Percentiles rank a stretch among this genome's conserved stretches.
Evolutionary conservation across 2,797 vertebrate species (phyloP).

Genomic region (Chelidonichthys spinosus): DNA sequence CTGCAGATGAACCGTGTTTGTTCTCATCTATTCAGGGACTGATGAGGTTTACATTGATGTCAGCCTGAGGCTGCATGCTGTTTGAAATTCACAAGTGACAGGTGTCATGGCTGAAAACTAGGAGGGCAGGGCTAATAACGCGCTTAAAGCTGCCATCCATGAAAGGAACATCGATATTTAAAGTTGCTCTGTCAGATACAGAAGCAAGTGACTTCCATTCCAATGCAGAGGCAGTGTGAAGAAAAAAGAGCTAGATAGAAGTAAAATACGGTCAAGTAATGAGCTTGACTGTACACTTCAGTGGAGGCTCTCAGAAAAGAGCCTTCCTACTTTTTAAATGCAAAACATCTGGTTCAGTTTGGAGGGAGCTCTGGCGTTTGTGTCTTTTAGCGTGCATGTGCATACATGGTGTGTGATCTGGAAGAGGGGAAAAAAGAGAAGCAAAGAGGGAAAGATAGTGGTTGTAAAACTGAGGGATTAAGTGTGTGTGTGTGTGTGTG

Average conservation of each 20-base stretch:
- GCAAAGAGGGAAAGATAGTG: slow-evolving; percentile 45
- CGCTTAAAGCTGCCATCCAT: not conserved
- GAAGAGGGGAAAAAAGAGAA: slow-evolving; percentile 15
- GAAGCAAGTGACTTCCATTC: slow-evolving; percentile 1
- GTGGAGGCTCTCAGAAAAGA: slow-evolving; percentile 46
- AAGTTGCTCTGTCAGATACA: not conserved
- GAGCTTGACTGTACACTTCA: slow-evolving; percentile 42
- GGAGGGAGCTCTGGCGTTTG: slow-evolving; percentile 37
- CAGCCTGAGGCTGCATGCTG: not conserved
- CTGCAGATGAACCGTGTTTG: not conserved
- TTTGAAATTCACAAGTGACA: not conserved
- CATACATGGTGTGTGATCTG: slow-evolving; percentile 52
- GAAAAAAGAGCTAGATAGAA: slow-evolving; percentile 23
- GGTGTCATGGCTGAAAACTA: not conserved
- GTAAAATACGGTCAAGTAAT: slow-evolving; percentile 37
- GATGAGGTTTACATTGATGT: not conserved
- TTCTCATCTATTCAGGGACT: not conserved
- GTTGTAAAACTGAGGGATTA: slow-evolving; percentile 54
- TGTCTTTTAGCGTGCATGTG: slow-evolving; percentile 27
- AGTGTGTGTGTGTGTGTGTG: slow-evolving; percentile 9
- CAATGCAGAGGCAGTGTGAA: not conserved
- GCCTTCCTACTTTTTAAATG: slow-evolving; percentile 56
- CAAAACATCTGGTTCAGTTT: slow-evolving; percentile 68
- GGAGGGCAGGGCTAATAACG: not conserved
- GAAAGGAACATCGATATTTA: not conserved